Conservation (phyloP, 2,888 invertebrate species). For the Petrophora chlorosata region DNA sequence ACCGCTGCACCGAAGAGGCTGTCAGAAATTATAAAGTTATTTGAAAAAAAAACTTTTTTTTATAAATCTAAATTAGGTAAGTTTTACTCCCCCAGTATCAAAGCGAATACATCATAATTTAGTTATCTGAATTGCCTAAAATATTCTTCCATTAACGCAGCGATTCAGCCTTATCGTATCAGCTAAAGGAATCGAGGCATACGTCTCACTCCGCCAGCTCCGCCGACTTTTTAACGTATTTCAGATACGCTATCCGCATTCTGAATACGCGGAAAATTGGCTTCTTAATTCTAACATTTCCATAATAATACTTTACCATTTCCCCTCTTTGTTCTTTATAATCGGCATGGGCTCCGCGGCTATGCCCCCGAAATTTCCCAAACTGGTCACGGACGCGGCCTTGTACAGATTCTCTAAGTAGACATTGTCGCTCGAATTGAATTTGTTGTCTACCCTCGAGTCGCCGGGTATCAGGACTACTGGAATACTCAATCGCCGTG, state of each 20-base stretch:
- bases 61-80: too few relatives aligned
- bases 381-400: slow-evolving; percentile 74
- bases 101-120: too few relatives aligned
- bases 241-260: slow-evolving; percentile 27
- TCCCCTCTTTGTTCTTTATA: slow-evolving; percentile 77
- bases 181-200: slow-evolving; percentile 16
- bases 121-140: too few relatives aligned
- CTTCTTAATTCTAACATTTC: slow-evolving; percentile 6
- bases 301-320: slow-evolving; percentile 64
- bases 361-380: slow-evolving; percentile 73
- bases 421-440: slow-evolving; percentile 71
- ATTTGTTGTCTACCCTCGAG: slow-evolving; percentile 61
- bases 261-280: slow-evolving; percentile 20
- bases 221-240: slow-evolving; percentile 29
- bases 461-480: slow-evolving; percentile 70
- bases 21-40: too few relatives aligned
- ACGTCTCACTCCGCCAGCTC: slow-evolving; percentile 11
- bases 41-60: too few relatives aligned
- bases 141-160: background rate
- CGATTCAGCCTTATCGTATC: slow-evolving; percentile 12
- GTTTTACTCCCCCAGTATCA: too few relatives aligned
- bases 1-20: too few relatives aligned
- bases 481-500: slow-evolving; percentile 72
- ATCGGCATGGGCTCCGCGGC: slow-evolving; percentile 76
- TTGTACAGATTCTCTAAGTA: slow-evolving; percentile 76